These are phyloP conservation scores for Sebastes hubbsi DNA, from an alignment of 2,797 vertebrate genomes.

Conservation along the genomic window DNA sequence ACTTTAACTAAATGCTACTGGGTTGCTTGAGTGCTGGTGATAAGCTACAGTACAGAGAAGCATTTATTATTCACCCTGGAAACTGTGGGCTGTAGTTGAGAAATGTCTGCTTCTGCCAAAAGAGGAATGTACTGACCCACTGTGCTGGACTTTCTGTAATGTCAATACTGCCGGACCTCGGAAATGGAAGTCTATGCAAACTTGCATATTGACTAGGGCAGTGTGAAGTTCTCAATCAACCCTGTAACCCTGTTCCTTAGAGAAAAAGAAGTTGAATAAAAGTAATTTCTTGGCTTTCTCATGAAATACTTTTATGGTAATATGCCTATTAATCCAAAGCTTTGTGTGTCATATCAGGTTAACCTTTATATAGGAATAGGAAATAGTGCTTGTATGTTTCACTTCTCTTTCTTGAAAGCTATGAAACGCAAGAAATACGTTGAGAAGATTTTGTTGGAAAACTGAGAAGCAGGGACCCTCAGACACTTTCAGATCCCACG, in stretches of 20 bases:
- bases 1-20: slow-evolving; percentile 49
- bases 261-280: background rate
- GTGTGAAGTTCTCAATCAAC: slow-evolving; percentile 25
- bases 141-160: slow-evolving; percentile 30
- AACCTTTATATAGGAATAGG: background rate
- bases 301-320: background rate
- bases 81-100: slow-evolving; percentile 51
- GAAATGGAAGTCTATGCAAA: slow-evolving; percentile 26
- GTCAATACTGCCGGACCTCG: slow-evolving; percentile 44
- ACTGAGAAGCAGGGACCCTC: slow-evolving; percentile 3
- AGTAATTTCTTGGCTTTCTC: background rate
- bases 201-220: slow-evolving; percentile 10
- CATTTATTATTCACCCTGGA: slow-evolving; percentile 50
- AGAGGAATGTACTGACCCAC: slow-evolving; percentile 36
- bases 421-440: background rate
- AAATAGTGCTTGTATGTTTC: background rate
- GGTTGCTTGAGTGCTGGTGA: slow-evolving; percentile 46
- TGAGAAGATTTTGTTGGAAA: slow-evolving; percentile 14
- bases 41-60: slow-evolving; percentile 37
- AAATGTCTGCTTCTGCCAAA: slow-evolving; percentile 60
- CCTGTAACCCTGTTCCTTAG: background rate
- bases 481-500: slow-evolving; percentile 43
- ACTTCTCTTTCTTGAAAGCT: slow-evolving; percentile 2
- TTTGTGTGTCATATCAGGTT: background rate
- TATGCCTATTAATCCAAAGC: background rate